Base-by-base conservation (phyloP, 2,888 invertebrate species). In the Leptogaster cylindrica region DNA sequence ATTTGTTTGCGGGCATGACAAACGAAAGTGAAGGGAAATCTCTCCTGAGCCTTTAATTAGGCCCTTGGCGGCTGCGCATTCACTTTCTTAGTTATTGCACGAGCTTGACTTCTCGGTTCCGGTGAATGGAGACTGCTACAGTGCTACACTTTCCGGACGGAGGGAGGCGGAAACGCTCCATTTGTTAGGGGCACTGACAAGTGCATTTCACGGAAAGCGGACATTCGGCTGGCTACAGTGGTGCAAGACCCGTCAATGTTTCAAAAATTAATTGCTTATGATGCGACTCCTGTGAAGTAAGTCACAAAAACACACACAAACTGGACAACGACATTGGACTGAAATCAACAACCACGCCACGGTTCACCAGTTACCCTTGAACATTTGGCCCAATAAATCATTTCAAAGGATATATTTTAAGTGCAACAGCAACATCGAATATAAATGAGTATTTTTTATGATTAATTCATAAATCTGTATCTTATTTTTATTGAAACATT, bases 1-100 rank as follows among this genome's bases (percentile, higher is more conserved):
- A n/a, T n/a, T 1, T 5, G 7, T 6, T 14, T 3, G n/a, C 16
- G n/a, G 33, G 28, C 52, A 55, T 28, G 7, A 23, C 23, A 39
- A 55, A 18, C 36, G 55, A 55, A 55, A 55, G 55, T 55, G 55
- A 55, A 55, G 36, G 55, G 36, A 55, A 55, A 20, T 55, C 33
- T 55, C 36, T 33, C 16, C 18, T 16, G 55, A 36, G 55, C 8
- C 55, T 55, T 55, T 55, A 55, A 55, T 55, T 55, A 36, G 55
- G 36, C 55, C 55, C 55, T 55, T 55, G 55, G 39, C 36, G 39
- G 39, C n/a, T 36, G 55, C 39, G 55, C 55, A 55, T 55, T 55
- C 55, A 55, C 55, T 55, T 55, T 55, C 36, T n/a, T 55, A 12
- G 33, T 36, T 20, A 55, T 14, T 25, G 5, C 20, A 36, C 55